phyloP scores from a whole-genome alignment of 2,113 vertebrate species.

The Orthonyx spaldingii region DNA sequence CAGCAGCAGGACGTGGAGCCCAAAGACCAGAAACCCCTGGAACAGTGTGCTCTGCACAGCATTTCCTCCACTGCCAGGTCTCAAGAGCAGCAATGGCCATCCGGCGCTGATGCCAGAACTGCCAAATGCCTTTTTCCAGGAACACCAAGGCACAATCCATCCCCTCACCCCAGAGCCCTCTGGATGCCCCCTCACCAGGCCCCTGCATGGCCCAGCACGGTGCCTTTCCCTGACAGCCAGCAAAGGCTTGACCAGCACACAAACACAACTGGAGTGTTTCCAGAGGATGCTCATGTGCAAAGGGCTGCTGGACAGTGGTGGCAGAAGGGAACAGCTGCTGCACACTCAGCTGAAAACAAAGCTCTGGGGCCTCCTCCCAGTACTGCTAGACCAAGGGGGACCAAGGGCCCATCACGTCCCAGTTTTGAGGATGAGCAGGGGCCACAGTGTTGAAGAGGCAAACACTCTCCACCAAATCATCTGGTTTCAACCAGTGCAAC shows the following conservation, averaged over 20 bases:
- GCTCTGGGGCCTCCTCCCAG: neutral
- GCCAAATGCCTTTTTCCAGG: rapidly evolving
- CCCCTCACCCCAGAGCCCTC: neutral
- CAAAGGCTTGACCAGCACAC: neutral
- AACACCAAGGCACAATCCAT: neutral
- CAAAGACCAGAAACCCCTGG: neutral
- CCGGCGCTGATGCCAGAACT: rapidly evolving
- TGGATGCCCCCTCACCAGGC: rapidly evolving
- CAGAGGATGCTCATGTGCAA: neutral
- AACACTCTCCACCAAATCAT: neutral
- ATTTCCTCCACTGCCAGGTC: neutral
- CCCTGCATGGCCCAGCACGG: rapidly evolving
- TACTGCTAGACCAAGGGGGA: neutral
- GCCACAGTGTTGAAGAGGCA: neutral
- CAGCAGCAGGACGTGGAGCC: neutral
- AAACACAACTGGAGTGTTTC: neutral
- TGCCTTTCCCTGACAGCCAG: neutral
- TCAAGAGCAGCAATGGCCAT: neutral
- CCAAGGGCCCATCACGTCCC: neutral
- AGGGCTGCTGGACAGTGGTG: neutral
- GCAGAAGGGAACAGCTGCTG: neutral
- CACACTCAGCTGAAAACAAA: neutral
- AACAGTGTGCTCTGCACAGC: neutral
- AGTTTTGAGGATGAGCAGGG: neutral
- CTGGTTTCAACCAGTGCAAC: neutral